Percentiles rank a stretch among this genome's conserved stretches.
Evolutionary conservation across 2,797 vertebrate species (phyloP).

Genomic region (Pseudochromis fuscus): DNA sequence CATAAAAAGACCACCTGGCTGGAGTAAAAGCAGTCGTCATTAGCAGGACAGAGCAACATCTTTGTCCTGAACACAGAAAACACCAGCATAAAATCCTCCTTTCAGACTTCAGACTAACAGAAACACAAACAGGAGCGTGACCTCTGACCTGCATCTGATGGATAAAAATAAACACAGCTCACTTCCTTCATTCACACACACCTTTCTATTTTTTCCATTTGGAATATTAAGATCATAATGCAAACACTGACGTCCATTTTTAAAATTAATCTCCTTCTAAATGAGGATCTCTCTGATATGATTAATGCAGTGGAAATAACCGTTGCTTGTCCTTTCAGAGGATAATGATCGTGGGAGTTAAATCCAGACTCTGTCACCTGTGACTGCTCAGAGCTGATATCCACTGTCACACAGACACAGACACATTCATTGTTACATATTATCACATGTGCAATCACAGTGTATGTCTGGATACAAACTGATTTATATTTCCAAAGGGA

Average conservation of each 20-base stretch:
- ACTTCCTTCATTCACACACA: slow-evolving; percentile 40
- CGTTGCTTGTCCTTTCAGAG: slow-evolving; percentile 28
- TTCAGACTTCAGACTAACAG: slow-evolving; percentile 3
- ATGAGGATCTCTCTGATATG: slow-evolving; percentile 52
- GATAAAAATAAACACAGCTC: slow-evolving; percentile 17
- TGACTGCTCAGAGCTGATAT: slow-evolving; percentile 12
- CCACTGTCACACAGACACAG: slow-evolving; percentile 18
- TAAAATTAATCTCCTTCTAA: slow-evolving; percentile 73
- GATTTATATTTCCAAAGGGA: neutral
- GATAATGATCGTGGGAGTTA: slow-evolving; percentile 52
- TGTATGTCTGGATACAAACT: neutral
- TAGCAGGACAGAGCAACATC: slow-evolving; percentile 19
- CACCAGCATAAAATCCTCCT: neutral
- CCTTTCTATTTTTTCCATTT: slow-evolving; percentile 50
- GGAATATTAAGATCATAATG: slow-evolving; percentile 47
- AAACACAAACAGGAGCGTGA: neutral
- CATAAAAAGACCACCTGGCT: slow-evolving; percentile 28
- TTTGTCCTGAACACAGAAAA: neutral
- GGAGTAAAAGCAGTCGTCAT: neutral
- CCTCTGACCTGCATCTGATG: too few species aligned
- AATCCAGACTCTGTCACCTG: slow-evolving; percentile 60
- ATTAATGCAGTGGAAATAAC: slow-evolving; percentile 46
- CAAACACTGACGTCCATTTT: slow-evolving; percentile 54
- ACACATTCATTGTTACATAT: neutral
- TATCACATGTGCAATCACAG: neutral